Evolutionary conservation across 92 coral and sea anemone species (phyloP), one percentile per base, ranked within the genome.

Genomic region (Parazoanthus atlanticus): DNA sequence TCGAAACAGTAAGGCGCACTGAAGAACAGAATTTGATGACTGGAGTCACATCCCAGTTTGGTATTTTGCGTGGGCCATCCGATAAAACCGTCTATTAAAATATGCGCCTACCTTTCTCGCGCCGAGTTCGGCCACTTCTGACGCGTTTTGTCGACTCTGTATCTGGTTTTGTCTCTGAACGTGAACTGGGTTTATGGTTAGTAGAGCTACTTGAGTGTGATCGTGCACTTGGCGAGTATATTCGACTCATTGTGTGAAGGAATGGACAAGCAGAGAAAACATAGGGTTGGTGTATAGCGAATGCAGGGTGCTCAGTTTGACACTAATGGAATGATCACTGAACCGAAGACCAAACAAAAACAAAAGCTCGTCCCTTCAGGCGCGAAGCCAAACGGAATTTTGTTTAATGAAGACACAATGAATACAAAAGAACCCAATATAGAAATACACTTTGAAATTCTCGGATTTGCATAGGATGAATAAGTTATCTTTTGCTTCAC

Each of bases 341-440:
- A 70, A 70, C 87, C 78, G 66, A 52, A 84, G 66, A 43, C 33
- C 38, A 67, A 84, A 69, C 65, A 17, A 83, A 84, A 84, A 84
- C 87, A 84, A 84, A 84, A 43, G 61, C 47, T 54, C 36, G 5
- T 32, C 29, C 84, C 71, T 54, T 80, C 70, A 52, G 71, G 84
- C 84, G 0, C 34, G 33, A 84, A 34, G 61, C 28, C 74, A 33
- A 69, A 34, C 34, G 86, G 54, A 65, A 82, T 64, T 65, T 70
- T 84, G 70, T 84, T 70, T 84, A 84, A 40, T 84, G 87, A 58
- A 81, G 73, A 82, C 19, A 84, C 78, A 70, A 84, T 41, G n/a
- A 43, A 69, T 21, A 69, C 78, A 84, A 84, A 84, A 71, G 64
- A 84, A 43, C n/a, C 64, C 78, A 84, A 21, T 46, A 29, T 10